Evolutionary conservation across 2,888 invertebrate genomes (phyloP).

Genomic region (Polietes domitor): DNA sequence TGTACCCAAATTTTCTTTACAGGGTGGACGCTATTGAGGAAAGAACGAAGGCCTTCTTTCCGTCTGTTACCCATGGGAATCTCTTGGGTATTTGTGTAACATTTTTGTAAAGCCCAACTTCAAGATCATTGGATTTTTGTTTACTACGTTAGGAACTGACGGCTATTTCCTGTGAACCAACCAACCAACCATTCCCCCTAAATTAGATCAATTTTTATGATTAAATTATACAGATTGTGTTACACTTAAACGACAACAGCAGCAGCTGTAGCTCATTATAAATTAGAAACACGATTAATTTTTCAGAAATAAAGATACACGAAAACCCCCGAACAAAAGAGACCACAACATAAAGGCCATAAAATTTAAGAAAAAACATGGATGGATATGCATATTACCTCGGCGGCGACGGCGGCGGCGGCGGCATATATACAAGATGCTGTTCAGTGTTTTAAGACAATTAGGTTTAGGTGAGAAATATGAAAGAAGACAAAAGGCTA

Average conservation of each 20-base stretch:
- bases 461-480: constrained; percentile 54
- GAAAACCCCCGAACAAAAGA: background rate
- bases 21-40: no score
- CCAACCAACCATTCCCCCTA: background rate
- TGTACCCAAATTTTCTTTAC: no score
- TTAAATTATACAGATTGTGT: constrained; percentile 17
- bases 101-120: no score
- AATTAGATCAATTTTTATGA: constrained; percentile 11
- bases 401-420: no score
- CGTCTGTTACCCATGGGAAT: no score
- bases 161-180: no score
- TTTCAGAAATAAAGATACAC: background rate
- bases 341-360: background rate
- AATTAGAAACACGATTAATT: constrained; percentile 36
- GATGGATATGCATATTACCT: constrained; percentile 11
- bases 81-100: no score
- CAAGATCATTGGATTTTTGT: no score
- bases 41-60: no score
- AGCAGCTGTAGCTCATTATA: constrained; percentile 19
- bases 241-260: constrained; percentile 11
- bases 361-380: constrained; percentile 20
- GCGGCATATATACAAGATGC: background rate
- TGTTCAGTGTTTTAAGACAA: constrained; percentile 28
- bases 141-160: no score
- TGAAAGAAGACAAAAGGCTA: constrained; percentile 5